Conservation (phyloP, 2,797 vertebrate genomes). For the Silurus lanzhouensis region DNA sequence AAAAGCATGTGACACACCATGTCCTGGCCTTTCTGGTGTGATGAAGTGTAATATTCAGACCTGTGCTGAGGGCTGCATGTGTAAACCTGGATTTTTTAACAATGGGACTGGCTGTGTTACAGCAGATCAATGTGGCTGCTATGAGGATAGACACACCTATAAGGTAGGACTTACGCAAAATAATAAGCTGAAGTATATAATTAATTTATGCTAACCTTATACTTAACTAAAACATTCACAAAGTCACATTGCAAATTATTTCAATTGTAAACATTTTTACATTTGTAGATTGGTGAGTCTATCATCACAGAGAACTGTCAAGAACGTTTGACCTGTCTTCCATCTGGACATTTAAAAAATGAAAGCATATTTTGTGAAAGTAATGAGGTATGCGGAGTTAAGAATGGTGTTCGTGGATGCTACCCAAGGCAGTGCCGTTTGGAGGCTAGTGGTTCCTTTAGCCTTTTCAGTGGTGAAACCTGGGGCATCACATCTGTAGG, state of each 20-base stretch:
- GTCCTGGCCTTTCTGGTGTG: conserved; percentile 62
- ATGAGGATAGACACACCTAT: conserved; percentile 47
- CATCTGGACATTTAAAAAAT: conserved; percentile 54
- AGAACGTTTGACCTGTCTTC: conserved; percentile 48
- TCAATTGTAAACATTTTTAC: background rate
- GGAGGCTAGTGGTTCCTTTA: conserved; percentile 65
- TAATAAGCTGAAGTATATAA: background rate
- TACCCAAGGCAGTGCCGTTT: conserved; percentile 45
- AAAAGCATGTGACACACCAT: conserved; percentile 66
- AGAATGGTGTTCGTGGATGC: conserved; percentile 66
- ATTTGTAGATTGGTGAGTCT: conserved; percentile 56
- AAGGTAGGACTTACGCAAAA: conserved; percentile 34
- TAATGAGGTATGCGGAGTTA: conserved; percentile 66
- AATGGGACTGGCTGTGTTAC: conserved; percentile 69
- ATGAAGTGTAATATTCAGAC: conserved; percentile 52
- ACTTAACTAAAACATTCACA: background rate
- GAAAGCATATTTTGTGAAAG: conserved; percentile 56
- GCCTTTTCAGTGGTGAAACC: conserved; percentile 66
- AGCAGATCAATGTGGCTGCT: conserved; percentile 71
- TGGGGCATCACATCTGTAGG: conserved; percentile 72
- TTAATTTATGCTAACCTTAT: background rate
- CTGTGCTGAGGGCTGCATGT: conserved; percentile 75
- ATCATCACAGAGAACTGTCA: conserved; percentile 55
- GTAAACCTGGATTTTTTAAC: conserved; percentile 67
- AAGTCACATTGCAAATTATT: background rate